These are phyloP conservation scores for Nemurella pictetii DNA, from an alignment of 2,888 invertebrate species.

Conservation along the genomic window DNA sequence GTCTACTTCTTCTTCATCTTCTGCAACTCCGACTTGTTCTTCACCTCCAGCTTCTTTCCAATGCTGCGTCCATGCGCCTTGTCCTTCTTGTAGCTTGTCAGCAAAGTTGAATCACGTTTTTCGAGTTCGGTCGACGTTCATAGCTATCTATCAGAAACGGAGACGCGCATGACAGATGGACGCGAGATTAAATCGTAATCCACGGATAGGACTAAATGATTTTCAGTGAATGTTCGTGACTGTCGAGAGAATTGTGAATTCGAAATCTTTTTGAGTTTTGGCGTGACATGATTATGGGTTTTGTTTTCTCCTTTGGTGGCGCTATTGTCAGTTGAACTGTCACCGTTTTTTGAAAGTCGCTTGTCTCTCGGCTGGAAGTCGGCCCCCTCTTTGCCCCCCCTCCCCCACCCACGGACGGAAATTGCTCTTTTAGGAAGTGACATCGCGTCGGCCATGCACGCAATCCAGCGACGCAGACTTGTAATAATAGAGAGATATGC, in stretches of 20 bases:
- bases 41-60: no score
- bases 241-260: slow-evolving; percentile 11
- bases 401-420: neutral
- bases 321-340: slow-evolving; percentile 28
- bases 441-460: neutral
- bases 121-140: neutral
- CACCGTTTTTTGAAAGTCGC: slow-evolving; percentile 26
- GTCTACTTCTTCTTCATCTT: no score
- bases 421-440: slow-evolving; percentile 29
- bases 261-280: slow-evolving; percentile 15
- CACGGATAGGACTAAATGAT: slow-evolving; percentile 12
- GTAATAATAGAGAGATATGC: slow-evolving; percentile 3
- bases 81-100: neutral
- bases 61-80: no score
- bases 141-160: slow-evolving; percentile 1
- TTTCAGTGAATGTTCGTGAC: slow-evolving; percentile 22
- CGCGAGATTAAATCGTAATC: slow-evolving; percentile 19
- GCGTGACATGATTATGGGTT: slow-evolving; percentile 18
- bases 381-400: neutral
- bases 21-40: no score
- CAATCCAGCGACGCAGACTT: neutral
- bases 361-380: slow-evolving; percentile 28
- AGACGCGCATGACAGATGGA: slow-evolving; percentile 3
- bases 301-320: slow-evolving; percentile 22
- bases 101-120: neutral